Percentiles rank a stretch among this genome's conserved stretches.
Evolutionary conservation across 2,888 invertebrate genomes (phyloP).

Genomic region (Cheilosia pagana): DNA sequence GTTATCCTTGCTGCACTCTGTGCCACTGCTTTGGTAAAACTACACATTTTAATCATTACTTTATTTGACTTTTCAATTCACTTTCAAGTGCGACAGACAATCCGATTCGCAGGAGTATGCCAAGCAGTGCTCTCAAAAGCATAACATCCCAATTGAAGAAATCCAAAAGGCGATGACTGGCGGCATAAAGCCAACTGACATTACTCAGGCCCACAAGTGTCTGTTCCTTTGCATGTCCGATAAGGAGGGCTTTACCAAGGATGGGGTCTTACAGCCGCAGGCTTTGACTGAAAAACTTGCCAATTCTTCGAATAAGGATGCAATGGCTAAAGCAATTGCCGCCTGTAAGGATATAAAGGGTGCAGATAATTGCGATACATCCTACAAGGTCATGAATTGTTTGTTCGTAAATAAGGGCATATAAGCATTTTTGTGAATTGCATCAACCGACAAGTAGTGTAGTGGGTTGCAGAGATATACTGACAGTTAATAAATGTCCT

Average conservation of each 20-base stretch:
- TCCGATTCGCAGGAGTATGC: slow-evolving; percentile 23
- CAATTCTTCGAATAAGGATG: slow-evolving; percentile 76
- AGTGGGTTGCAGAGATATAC: too few species aligned
- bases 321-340: slow-evolving; percentile 77
- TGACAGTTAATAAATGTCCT: too few species aligned
- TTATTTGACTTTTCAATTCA: not conserved
- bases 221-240: slow-evolving; percentile 80
- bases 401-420: slow-evolving; percentile 29
- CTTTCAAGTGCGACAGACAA: slow-evolving; percentile 20
- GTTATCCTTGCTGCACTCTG: not conserved
- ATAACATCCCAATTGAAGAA: slow-evolving; percentile 76
- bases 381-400: slow-evolving; percentile 80
- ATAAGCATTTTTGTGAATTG: not conserved
- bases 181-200: slow-evolving; percentile 74
- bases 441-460: too few species aligned
- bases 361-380: slow-evolving; percentile 79
- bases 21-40: slow-evolving; percentile 29
- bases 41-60: not conserved
- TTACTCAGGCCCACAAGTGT: slow-evolving; percentile 79
- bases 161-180: slow-evolving; percentile 75
- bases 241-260: slow-evolving; percentile 78
- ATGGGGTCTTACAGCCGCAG: slow-evolving; percentile 78
- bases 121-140: slow-evolving; percentile 77
- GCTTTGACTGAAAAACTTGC: slow-evolving; percentile 76
- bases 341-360: slow-evolving; percentile 79